Conservation (phyloP, 2,888 invertebrate species). For the Melolontha melolontha region DNA sequence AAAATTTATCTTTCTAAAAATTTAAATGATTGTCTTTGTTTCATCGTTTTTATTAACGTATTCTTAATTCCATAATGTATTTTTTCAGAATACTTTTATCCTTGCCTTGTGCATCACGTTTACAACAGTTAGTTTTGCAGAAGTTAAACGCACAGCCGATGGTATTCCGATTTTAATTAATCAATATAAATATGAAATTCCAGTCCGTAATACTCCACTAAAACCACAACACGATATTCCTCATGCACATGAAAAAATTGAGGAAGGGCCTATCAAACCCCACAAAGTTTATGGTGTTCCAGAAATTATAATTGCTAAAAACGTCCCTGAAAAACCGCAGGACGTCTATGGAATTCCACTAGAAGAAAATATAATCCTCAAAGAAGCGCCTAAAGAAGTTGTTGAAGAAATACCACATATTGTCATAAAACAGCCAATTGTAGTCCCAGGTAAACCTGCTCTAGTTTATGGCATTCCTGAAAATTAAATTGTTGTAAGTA, state of each 20-base stretch:
- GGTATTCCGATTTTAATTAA: slow-evolving; percentile 18
- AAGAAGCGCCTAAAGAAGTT: neutral
- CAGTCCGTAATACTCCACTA: slow-evolving; percentile 10
- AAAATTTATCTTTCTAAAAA: too few species aligned
- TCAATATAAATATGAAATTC: slow-evolving; percentile 23
- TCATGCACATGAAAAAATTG: neutral
- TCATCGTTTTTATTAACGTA: neutral
- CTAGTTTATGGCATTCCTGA: slow-evolving; percentile 14
- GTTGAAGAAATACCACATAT: too few species aligned
- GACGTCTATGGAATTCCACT: slow-evolving; percentile 9
- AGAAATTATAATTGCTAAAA: slow-evolving; percentile 2
- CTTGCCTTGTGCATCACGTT: neutral
- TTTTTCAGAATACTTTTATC: slow-evolving; percentile 1
- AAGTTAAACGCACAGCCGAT: neutral
- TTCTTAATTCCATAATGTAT: neutral
- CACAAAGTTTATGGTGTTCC: slow-evolving; percentile 5
- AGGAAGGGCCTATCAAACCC: neutral
- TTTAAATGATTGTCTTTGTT: neutral
- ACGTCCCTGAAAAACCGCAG: neutral
- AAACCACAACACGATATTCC: slow-evolving; percentile 3
- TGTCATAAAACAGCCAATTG: too few species aligned
- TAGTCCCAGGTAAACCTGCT: slow-evolving; percentile 1
- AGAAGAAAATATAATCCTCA: neutral
- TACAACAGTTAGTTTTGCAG: neutral
- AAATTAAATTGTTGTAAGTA: neutral